Base-by-base conservation (phyloP, 2,797 vertebrate species). In the Valencia hispanica region DNA sequence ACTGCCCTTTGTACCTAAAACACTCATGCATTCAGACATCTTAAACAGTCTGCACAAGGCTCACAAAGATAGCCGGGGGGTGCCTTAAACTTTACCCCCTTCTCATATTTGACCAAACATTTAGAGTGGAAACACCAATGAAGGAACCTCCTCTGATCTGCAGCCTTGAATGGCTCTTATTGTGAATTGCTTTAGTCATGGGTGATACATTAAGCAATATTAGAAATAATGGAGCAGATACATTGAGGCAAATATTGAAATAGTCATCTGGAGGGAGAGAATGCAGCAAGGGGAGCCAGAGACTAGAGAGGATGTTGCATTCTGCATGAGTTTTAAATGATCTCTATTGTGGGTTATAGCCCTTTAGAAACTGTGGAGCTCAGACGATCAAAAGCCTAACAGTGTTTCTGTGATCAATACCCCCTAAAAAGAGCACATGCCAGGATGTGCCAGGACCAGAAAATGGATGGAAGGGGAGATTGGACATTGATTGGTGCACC, bases 391-490 rank as follows among this genome's bases (percentile, higher is more conserved):
- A 85, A 88, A 80, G 83, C 80, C 48, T 82, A 78, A 82, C 11
- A 74, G 65, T 59, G 70, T 73, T 75, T 80, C 43, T 48, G 51
- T 82, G 82, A 90, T 92, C 91, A 87, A 93, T 92, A 81, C 59
- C 57, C 36, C 32, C 10, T 57, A 83, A 77, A 83, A 53, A 30
- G 74, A 79, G 69, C 77, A 79, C 72, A 81, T 82, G 78, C 75
- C 91, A 91, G 88, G 89, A 91, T 88, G 87, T 91, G 88, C 79
- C 84, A 78, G 78, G 48, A 74, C 73, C 89, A 84, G 81, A 75
- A 89, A 90, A 89, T 79, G 84, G 82, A 87, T 83, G 77, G 78
- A 32, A 41, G 73, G 70, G 70, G 78, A 75, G 84, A 77, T 81
- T 77, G 79, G 81, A 86, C 87, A 90, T 91, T 88, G 90, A 92